Evolutionary conservation across 2,113 vertebrate genomes (phyloP).

Genomic region (Andinoacara biseriatus): DNA sequence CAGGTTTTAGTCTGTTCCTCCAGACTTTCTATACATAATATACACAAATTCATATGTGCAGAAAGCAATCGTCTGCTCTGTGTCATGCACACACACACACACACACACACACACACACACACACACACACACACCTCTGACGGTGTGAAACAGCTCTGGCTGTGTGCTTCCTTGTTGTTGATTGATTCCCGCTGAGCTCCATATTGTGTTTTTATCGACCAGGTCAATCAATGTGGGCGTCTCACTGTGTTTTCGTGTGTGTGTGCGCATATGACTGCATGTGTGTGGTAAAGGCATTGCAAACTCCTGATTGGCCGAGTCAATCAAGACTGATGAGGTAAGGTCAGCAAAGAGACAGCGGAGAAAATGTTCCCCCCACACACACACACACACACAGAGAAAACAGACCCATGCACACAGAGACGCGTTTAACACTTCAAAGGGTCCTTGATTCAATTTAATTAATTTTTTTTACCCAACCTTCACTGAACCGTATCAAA

Average conservation of each 20-base stretch:
- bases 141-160: background rate
- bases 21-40: background rate
- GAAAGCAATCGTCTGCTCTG: too few species aligned
- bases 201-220: conserved; percentile 44
- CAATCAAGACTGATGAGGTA: conserved; percentile 43
- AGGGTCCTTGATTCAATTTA: background rate
- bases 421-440: background rate
- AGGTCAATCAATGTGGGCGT: conserved; percentile 28
- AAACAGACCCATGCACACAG: background rate
- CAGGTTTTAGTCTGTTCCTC: background rate
- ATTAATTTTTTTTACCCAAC: too few species aligned
- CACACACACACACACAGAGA: background rate
- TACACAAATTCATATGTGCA: background rate
- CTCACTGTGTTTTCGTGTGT: conserved; percentile 1
- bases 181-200: conserved; percentile 43
- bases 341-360: conserved; percentile 18
- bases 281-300: background rate
- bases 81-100: background rate
- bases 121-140: background rate
- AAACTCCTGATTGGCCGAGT: conserved; percentile 7
- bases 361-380: background rate
- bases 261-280: background rate
- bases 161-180: conserved; percentile 12
- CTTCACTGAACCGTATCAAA: too few species aligned
- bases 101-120: background rate